Evolutionary conservation across 2,888 invertebrate species (phyloP).

Genomic region (Entomobrya proxima): DNA sequence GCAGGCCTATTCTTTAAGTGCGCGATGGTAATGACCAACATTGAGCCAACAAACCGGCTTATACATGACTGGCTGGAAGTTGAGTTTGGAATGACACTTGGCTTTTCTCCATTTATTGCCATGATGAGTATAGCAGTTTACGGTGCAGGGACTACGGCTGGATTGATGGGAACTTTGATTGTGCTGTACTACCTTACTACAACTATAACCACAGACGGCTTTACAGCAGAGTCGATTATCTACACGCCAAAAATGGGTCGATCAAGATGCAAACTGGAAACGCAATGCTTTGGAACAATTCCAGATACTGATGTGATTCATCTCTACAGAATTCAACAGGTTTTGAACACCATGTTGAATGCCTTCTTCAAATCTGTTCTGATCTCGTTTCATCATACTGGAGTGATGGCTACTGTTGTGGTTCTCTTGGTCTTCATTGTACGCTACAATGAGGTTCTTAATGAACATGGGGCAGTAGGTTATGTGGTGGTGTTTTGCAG

Average conservation of each 20-base stretch:
- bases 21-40: too few species aligned
- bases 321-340: slow-evolving; percentile 8
- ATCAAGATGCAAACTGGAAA: not conserved
- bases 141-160: not conserved
- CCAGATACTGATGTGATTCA: not conserved
- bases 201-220: not conserved
- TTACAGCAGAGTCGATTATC: not conserved
- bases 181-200: not conserved
- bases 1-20: too few species aligned
- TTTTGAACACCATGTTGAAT: not conserved
- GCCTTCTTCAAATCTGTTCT: not conserved
- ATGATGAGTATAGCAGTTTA: not conserved
- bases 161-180: not conserved
- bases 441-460: not conserved
- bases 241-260: not conserved
- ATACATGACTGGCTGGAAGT: slow-evolving; percentile 12
- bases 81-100: not conserved
- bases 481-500: not conserved
- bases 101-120: not conserved
- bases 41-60: not conserved
- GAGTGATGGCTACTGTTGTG: not conserved
- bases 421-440: not conserved
- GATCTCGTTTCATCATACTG: slow-evolving; percentile 31
- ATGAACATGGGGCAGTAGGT: not conserved
- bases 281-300: not conserved